Evolutionary conservation across 2,797 vertebrate species (phyloP).

Genomic region (Eurystomus glaucurus): DNA sequence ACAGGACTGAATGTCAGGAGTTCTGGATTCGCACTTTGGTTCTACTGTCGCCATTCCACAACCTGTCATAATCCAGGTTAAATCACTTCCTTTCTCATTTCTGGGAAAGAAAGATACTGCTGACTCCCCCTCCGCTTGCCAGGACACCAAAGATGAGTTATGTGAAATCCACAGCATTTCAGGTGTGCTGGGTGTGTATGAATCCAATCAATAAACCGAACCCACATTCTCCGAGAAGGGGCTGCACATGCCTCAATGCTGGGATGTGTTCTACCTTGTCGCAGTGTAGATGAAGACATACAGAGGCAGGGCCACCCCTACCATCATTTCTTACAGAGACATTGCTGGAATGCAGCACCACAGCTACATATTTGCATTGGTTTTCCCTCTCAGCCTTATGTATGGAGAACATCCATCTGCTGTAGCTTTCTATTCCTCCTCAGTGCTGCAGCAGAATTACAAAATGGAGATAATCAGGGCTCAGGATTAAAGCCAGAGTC

Average conservation of each 20-base stretch:
- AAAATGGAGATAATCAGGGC: neutral
- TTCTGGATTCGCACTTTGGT: neutral
- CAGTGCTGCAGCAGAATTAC: neutral
- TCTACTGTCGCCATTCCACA: neutral
- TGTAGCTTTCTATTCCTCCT: neutral
- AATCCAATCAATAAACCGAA: neutral
- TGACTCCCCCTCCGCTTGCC: neutral
- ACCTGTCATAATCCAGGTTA: neutral
- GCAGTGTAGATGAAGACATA: rapidly evolving
- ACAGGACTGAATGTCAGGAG: neutral
- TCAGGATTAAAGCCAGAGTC: neutral
- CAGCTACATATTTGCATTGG: neutral
- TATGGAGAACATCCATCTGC: neutral
- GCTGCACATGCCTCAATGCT: neutral
- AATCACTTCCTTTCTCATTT: neutral
- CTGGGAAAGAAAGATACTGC: neutral
- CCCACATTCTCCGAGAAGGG: neutral
- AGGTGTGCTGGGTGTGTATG: neutral
- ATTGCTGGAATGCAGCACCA: neutral
- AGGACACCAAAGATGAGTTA: neutral
- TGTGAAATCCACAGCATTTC: neutral
- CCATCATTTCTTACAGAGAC: neutral
- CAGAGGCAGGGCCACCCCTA: neutral
- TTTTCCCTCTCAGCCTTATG: neutral
- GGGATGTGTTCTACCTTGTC: neutral